phyloP scores from a whole-genome alignment of 2,113 vertebrate species.

The Brachyistius frenatus region DNA sequence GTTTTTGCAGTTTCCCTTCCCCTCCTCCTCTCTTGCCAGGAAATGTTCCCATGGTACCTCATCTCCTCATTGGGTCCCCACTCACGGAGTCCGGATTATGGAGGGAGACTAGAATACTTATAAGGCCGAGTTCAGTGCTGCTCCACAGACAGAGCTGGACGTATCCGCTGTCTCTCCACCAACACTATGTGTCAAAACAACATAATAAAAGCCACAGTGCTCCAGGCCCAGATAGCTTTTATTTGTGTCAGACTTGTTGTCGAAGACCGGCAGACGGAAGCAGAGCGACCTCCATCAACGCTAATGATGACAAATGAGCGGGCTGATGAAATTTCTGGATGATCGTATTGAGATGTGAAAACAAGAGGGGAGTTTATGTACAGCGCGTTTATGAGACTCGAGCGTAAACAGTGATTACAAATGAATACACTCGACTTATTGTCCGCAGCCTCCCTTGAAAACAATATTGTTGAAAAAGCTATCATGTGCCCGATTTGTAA shows the following conservation, averaged over 20 bases:
- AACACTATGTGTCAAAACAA: slow-evolving; percentile 35
- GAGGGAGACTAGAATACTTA: slow-evolving; percentile 71
- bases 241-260: slow-evolving; percentile 46
- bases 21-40: slow-evolving; percentile 32
- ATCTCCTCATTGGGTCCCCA: slow-evolving; percentile 67
- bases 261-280: slow-evolving; percentile 43
- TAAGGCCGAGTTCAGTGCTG: slow-evolving; percentile 58
- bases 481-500: slow-evolving; percentile 47
- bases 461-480: slow-evolving; percentile 38
- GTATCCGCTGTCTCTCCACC: slow-evolving; percentile 28
- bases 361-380: slow-evolving; percentile 52
- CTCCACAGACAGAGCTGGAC: slow-evolving; percentile 30
- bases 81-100: slow-evolving; percentile 72
- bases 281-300: slow-evolving; percentile 43
- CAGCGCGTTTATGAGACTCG: slow-evolving; percentile 45
- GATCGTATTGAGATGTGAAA: slow-evolving; percentile 59
- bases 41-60: slow-evolving; percentile 67
- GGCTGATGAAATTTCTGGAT: slow-evolving; percentile 62
- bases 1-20: slow-evolving; percentile 38
- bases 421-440: slow-evolving; percentile 48
- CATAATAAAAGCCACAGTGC: slow-evolving; percentile 40
- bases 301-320: slow-evolving; percentile 71
- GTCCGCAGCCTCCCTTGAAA: slow-evolving; percentile 45
- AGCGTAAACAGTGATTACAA: slow-evolving; percentile 57
- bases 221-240: slow-evolving; percentile 19